phyloP scores from a whole-genome alignment of 2,888 invertebrate species.

The Euplagia quadripunctaria region DNA sequence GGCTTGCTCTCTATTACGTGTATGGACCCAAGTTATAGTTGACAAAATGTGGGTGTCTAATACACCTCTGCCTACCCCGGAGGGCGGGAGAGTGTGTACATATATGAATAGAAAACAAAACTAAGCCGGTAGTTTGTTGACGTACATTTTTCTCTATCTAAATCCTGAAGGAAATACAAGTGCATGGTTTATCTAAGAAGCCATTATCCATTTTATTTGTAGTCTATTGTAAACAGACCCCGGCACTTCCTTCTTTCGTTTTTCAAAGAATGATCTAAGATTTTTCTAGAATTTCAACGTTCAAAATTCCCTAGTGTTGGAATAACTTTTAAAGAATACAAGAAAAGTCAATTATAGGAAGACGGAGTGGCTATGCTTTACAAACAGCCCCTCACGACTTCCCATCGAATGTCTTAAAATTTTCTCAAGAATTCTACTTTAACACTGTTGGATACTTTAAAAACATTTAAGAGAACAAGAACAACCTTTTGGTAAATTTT shows the following conservation, averaged over 20 bases:
- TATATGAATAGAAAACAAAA: neutral
- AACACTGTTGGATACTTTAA: slow-evolving; percentile 1
- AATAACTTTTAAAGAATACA: slow-evolving; percentile 61
- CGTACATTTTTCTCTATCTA: neutral
- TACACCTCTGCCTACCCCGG: too few relatives aligned
- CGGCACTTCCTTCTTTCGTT: slow-evolving; percentile 1
- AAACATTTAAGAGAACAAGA: slow-evolving; percentile 11
- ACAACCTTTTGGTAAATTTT: slow-evolving; percentile 23
- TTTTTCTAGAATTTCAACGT: slow-evolving; percentile 40
- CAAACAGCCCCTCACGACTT: slow-evolving; percentile 43
- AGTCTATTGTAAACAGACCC: slow-evolving; percentile 3
- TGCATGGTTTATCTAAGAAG: neutral
- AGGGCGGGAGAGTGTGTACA: too few relatives aligned
- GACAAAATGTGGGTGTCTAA: too few relatives aligned
- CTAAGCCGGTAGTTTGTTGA: neutral
- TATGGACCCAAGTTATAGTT: too few relatives aligned
- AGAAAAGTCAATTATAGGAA: slow-evolving; percentile 66
- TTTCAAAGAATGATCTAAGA: slow-evolving; percentile 35
- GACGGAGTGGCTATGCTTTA: slow-evolving; percentile 39
- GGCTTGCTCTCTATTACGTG: too few relatives aligned
- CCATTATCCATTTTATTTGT: neutral
- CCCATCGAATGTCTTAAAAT: slow-evolving; percentile 28
- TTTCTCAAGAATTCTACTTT: slow-evolving; percentile 11
- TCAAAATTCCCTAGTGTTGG: slow-evolving; percentile 41
- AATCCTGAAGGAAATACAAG: neutral